phyloP scores from a whole-genome alignment of 2,888 invertebrate genomes.

The Pseudococcus viburni region DNA sequence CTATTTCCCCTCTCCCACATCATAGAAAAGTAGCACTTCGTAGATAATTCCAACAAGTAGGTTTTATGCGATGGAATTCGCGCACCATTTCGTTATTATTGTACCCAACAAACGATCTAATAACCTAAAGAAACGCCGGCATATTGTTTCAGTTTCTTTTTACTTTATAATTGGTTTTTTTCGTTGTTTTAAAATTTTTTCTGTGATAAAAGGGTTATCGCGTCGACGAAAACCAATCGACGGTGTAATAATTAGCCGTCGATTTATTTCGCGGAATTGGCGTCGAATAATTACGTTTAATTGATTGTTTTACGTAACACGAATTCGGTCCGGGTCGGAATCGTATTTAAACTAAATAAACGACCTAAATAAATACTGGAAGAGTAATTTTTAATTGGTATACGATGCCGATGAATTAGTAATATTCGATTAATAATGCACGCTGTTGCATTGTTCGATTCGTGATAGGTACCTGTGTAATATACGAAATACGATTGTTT shows the following conservation, averaged over 20 bases:
- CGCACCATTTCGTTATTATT: background rate
- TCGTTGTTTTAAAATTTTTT: background rate
- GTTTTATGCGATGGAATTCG: background rate
- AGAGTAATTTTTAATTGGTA: conserved; percentile 10
- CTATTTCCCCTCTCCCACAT: too few relatives aligned
- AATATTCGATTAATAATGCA: background rate
- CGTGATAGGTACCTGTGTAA: background rate
- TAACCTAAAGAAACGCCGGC: background rate
- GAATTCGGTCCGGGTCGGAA: background rate
- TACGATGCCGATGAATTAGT: background rate
- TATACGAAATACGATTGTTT: background rate
- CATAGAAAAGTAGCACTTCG: background rate
- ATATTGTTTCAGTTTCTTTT: background rate
- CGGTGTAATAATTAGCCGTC: conserved; percentile 7
- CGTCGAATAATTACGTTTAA: background rate
- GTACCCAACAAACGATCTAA: background rate
- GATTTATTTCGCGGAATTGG: conserved; percentile 16
- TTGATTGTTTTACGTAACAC: conserved; percentile 15
- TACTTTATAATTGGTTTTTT: background rate
- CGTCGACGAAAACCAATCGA: background rate
- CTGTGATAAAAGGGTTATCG: background rate
- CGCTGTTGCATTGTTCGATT: background rate
- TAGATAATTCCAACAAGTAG: background rate
- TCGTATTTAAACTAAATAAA: background rate
- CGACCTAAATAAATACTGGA: conserved; percentile 2